Evolutionary conservation across 1,140 invertebrate genomes (phyloP), one percentile per base, ranked within the genome.

Genomic region (Brachionus rotundiformis): DNA sequence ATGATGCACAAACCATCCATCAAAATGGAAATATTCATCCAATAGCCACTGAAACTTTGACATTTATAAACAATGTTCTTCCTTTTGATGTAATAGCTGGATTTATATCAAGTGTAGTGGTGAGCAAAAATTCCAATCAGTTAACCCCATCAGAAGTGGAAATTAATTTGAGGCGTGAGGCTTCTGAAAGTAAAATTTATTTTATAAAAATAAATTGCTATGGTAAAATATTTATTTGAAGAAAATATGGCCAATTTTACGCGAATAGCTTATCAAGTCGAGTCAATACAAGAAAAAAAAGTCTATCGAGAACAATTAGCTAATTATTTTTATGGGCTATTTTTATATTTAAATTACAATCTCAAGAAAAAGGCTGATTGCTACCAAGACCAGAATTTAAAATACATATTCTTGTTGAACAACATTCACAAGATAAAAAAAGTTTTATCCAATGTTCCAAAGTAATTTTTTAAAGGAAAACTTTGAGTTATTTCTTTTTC

Each of bases 1-100:
- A 36, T 8, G 76, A 79, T 63, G 2, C 59, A 13, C 27, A 54
- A 39, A 33, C 76, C 10, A 41, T 79, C 2, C 59, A 54, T 23
- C 33, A 25, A 29, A 79, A 79, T 63, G 76, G 76, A 33, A 79
- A 79, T 27, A 79, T 79, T 31, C 76, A 79, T 79, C 76, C 47
- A 1, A 59, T 79, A 23, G 59, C 76, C 2, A 79, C 59, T 23
- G 59, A 79, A 49, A 59, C 76, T n/a, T 39, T 79, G 6, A 59
- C 27, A 25, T 79, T 27, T 79, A 59, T 59, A 25, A 11, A 31
- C 7, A 79, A 79, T 79, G n/a, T 79, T 10, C 47, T 79, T 19
- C 76, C 47, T n/a, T 79, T 79, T 63, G 76, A 79, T 63, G 59
- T 79, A 79, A 79, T 79, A 6, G 76, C 76, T 31, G 76, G 76